Base-by-base conservation (phyloP, 2,113 vertebrate species). In the Tor tambroides region DNA sequence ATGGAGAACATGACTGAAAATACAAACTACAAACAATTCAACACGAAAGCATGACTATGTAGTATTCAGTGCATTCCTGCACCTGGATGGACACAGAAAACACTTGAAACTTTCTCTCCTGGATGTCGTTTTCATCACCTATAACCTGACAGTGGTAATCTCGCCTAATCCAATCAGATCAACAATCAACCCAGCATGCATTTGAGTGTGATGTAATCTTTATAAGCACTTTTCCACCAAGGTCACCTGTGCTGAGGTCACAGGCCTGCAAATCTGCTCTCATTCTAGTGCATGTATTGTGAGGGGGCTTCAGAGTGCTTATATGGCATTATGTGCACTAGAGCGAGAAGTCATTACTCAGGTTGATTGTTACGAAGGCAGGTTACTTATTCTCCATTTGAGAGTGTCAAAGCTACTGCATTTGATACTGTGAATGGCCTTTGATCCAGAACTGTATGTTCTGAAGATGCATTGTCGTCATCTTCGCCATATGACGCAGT, bases 141-240 rank as follows among this genome's bases (percentile, higher is more conserved):
- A 43, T 67, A 30, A 43, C 23, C 56, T 71, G 28, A 15, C 43
- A 19, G 28, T 61, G 21, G 46, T 77, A 23, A 89, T 75, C 75
- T 71, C 17, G 83, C 23, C 41, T 43, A 71, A 84, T 84, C 65
- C 74, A 80, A 74, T 86, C 30, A 75, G 65, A 77, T 76, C 69
- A 82, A 61, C 61, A 43, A 63, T 87, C 63, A 69, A 26, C 30
- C 28, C 67, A 35, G 43, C 26, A 54, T 72, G 81, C 43, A 54
- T 67, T 51, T 30, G 11, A 11, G 19, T 35, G 46, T 35, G 21
- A 54, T 84, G 69, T 56, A 59, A 74, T 54, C 28, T 72, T 71
- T 51, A 17, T 23, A 84, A 84, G 77, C 79, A 78, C 51, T 83
- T 51, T 72, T 88, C 80, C 43, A 80, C 46, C 89, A 89, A 89